phyloP scores from a whole-genome alignment of 2,113 vertebrate genomes.

The Mirounga angustirostris region DNA sequence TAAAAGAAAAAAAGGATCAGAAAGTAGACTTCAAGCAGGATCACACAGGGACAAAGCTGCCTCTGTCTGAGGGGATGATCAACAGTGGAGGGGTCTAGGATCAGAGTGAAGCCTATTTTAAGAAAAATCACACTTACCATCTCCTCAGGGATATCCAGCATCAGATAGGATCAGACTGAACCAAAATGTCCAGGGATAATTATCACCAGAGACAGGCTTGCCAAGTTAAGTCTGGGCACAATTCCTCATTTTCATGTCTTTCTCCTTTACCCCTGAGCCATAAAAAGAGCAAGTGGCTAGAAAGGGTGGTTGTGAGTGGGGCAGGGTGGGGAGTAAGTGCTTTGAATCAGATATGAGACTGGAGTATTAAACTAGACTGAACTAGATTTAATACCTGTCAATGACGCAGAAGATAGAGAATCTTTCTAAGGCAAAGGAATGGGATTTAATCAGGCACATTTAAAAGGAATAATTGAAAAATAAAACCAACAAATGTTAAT shows the following conservation, averaged over 20 bases:
- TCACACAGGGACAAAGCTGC: neutral
- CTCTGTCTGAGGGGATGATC: neutral
- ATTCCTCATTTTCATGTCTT: neutral
- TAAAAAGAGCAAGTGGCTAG: neutral
- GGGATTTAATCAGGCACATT: neutral
- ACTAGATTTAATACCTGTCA: neutral
- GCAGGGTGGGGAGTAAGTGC: neutral
- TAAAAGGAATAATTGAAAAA: conserved; percentile 9
- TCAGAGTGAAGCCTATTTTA: neutral
- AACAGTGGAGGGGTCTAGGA: neutral
- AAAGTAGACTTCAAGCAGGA: neutral
- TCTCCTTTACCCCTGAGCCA: neutral
- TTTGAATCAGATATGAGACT: neutral
- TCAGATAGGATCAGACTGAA: neutral
- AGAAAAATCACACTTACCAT: neutral
- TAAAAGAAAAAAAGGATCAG: neutral
- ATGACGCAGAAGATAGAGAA: neutral
- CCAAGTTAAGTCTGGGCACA: neutral
- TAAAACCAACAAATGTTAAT: neutral
- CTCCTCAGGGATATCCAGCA: neutral
- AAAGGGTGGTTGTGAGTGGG: neutral
- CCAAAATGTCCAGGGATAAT: neutral
- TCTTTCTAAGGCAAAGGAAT: neutral
- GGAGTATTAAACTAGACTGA: neutral
- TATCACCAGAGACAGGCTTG: neutral